Conservation (phyloP, 2,113 vertebrate species). For the Forbesichthys papilliferus region DNA sequence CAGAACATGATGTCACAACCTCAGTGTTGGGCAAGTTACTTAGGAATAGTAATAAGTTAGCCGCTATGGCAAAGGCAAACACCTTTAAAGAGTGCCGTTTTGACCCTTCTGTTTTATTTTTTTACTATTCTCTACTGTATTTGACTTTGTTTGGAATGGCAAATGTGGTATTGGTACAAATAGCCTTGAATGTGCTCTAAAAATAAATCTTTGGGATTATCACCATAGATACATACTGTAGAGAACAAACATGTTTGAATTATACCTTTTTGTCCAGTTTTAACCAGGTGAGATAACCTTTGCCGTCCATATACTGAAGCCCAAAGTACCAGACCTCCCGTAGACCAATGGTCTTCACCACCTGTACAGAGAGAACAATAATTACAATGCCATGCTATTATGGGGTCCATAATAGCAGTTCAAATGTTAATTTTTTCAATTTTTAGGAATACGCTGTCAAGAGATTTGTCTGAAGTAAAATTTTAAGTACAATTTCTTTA, state of each 20-base stretch:
- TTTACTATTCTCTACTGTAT: conserved; percentile 11
- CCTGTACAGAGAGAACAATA: conserved; percentile 71
- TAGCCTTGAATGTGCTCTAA: too few relatives aligned
- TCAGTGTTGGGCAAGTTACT: background rate
- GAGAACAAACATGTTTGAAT: background rate
- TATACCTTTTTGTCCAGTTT: conserved; percentile 97
- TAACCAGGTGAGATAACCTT: conserved; percentile 93
- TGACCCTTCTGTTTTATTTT: background rate
- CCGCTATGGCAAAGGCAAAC: conserved; percentile 45
- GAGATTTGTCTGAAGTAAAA: too few relatives aligned
- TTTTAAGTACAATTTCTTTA: background rate
- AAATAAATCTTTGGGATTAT: background rate
- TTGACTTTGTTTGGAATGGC: background rate
- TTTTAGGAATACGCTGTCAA: too few relatives aligned
- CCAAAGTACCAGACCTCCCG: conserved; percentile 98
- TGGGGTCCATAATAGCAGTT: too few relatives aligned
- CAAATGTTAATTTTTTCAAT: too few relatives aligned
- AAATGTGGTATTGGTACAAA: too few relatives aligned
- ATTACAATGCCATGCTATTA: background rate
- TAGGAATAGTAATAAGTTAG: too few relatives aligned
- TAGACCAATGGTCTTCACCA: conserved; percentile 94
- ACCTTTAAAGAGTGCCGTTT: conserved; percentile 43
- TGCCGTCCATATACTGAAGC: conserved; percentile 89
- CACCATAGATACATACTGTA: background rate
- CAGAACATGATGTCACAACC: background rate